Conservation (phyloP, 2,797 vertebrate genomes). For the Silurus aristotelis region DNA sequence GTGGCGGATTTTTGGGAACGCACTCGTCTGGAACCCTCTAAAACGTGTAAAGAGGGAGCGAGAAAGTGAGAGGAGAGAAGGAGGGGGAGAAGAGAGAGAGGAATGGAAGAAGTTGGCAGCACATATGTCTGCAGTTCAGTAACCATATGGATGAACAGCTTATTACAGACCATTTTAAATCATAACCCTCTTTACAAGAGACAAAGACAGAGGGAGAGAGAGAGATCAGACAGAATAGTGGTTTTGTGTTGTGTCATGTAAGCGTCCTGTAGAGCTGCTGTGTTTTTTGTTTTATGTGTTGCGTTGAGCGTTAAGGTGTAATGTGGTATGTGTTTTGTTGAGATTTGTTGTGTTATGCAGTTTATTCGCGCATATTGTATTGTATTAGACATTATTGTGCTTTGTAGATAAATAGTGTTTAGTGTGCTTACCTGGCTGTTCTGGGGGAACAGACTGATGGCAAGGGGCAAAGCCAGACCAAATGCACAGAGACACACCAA, state of each 20-base stretch:
- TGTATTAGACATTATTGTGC: background rate
- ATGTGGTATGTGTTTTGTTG: constrained; percentile 7
- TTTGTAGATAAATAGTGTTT: background rate
- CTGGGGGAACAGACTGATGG: constrained; percentile 95
- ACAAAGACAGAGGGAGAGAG: constrained; percentile 47
- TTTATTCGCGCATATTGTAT: background rate
- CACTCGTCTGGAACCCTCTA: constrained; percentile 68
- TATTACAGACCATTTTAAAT: constrained; percentile 61
- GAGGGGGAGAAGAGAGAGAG: constrained; percentile 58
- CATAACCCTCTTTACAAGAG: constrained; percentile 50
- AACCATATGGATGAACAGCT: constrained; percentile 63
- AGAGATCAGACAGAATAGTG: constrained; percentile 10
- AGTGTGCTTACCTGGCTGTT: constrained; percentile 83
- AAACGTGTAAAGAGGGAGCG: constrained; percentile 71
- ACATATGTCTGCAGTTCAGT: constrained; percentile 63
- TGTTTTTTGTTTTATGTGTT: constrained; percentile 10
- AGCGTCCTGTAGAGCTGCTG: constrained; percentile 4
- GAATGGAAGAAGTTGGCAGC: constrained; percentile 58
- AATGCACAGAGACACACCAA: constrained; percentile 90
- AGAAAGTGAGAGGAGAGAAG: constrained; percentile 70
- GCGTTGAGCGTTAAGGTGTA: background rate
- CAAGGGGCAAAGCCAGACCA: constrained; percentile 86
- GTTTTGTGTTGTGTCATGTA: constrained; percentile 14
- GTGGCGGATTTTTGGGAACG: constrained; percentile 68
- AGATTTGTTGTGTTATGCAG: background rate